These are phyloP conservation scores for Antheraea yamamai DNA, from an alignment of 2,888 invertebrate species.

Conservation along the genomic window DNA sequence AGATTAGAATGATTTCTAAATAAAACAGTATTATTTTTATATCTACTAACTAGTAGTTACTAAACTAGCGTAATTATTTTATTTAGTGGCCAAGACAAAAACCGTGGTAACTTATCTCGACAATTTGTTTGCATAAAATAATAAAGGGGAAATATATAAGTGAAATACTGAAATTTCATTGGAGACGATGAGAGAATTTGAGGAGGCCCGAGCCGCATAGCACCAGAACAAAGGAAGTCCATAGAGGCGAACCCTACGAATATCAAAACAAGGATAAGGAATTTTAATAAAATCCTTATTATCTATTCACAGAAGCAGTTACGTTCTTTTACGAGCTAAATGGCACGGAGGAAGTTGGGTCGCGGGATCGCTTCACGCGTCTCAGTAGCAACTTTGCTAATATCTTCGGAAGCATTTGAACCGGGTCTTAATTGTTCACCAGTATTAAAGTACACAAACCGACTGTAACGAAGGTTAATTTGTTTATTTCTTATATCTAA, in stretches of 20 bases:
- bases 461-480: slow-evolving; percentile 33
- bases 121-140: not conserved
- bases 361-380: slow-evolving; percentile 52
- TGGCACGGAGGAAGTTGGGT: slow-evolving; percentile 59
- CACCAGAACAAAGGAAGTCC: slow-evolving; percentile 65
- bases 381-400: slow-evolving; percentile 62
- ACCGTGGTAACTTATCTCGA: not conserved
- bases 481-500: not conserved
- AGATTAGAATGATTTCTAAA: too few species aligned
- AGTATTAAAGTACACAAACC: slow-evolving; percentile 44
- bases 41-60: too few species aligned
- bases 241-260: slow-evolving; percentile 53
- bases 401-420: slow-evolving; percentile 59
- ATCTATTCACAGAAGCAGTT: slow-evolving; percentile 76
- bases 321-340: slow-evolving; percentile 73
- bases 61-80: not conserved
- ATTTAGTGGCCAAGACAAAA: not conserved
- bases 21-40: too few species aligned
- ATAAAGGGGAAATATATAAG: slow-evolving; percentile 48
- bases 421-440: slow-evolving; percentile 54
- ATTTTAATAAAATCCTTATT: slow-evolving; percentile 81
- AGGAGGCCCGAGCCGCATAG: slow-evolving; percentile 59
- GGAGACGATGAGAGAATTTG: slow-evolving; percentile 54
- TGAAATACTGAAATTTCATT: slow-evolving; percentile 61
- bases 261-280: slow-evolving; percentile 74